Base-by-base conservation (phyloP, 2,888 invertebrate species). In the Ferdinandea cuprea region DNA sequence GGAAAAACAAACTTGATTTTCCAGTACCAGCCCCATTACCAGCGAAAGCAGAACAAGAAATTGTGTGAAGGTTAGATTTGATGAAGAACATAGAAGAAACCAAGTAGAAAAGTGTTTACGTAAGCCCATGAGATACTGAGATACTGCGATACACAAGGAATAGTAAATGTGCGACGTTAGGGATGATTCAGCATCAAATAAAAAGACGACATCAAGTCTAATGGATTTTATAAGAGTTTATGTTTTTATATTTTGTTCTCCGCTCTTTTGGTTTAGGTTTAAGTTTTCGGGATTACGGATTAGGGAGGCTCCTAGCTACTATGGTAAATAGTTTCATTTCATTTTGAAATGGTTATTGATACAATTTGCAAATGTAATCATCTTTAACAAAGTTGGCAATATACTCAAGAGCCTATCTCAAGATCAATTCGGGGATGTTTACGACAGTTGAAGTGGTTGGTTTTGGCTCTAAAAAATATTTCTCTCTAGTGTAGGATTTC, bases 151-250 rank as follows among this genome's bases (percentile, higher is more conserved):
- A n/a, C n/a, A 19, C 37, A 40, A 44, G 50, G 56, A 21, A 40
- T n/a, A n/a, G n/a, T n/a, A n/a, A n/a, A n/a, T 37, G 52, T 40
- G 42, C 44, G 54, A 63, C 42, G 35, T 58, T 72, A 59, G 46
- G 61, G 80, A 76, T 81, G 69, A 81, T 59, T 81, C 80, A 81
- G 80, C 80, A 76, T 56, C 28, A 35, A 56, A 69, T 65, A 68
- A 63, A 58, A 71, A 71, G 76, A 65, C 80, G 80, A 59, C 80
- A 71, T 52, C 37, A 59, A 81, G 80, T 80, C 80, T 74, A 80
- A 80, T 80, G 80, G 69, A 40, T 63, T 68, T 68, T 68, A 71
- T 66, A 74, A 61, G 42, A 42, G 21, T 54, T 63, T 78, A 11
- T 11, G 21, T 15, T 42, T 35, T 11, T 21, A 11, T 44, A 11